Evolutionary conservation across 2,113 vertebrate species (phyloP), one percentile per base, ranked within the genome.

Genomic region (Oenanthe oenanthe): DNA sequence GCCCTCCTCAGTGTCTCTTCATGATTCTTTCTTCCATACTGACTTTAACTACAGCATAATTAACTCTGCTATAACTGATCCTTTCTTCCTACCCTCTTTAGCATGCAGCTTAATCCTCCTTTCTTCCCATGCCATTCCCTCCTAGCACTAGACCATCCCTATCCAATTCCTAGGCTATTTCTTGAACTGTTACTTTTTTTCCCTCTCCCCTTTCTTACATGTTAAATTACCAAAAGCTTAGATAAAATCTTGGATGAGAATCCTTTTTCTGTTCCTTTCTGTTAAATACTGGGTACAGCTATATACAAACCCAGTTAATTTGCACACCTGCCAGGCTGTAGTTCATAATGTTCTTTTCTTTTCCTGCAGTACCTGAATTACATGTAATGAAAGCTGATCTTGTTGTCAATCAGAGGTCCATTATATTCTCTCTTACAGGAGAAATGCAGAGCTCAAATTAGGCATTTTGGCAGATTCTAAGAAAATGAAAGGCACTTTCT

Each of bases 41-140:
- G 43, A 92, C 66, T 95, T 92, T 58, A 90, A 90, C 78, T 95
- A 17, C 72, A 91, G 58, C 72, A 67, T 92, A 92, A 90, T 83
- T 88, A 94, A 94, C 78, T 89, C 72, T 95, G 57, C 92, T 85
- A n/a, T 94, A 88, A 88, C 72, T 24, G 71, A 88, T 90, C 75
- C 56, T 93, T 93, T 95, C 80, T 89, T 95, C 87, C 51, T 87
- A 31, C 71, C 67, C 68, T 94, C 63, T 80, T 90, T 15, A 93
- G 90, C 96, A 95, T 96, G 89, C 88, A 80, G 51, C 67, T 93
- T 83, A 76, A 88, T 92, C 88, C 82, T 92, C 38, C 56, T 77
- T 95, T 94, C 78, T 96, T 93, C 67, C 93, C 85, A 79, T 96
- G 72, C 82, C 92, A 85, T 94, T 85, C 78, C 92, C 56, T 96